A percentile compares a stretch with the other conserved stretches of the same genome.
Evolutionary conservation across 2,888 invertebrate species (phyloP).

Genomic region (Eretmocerus hayati): DNA sequence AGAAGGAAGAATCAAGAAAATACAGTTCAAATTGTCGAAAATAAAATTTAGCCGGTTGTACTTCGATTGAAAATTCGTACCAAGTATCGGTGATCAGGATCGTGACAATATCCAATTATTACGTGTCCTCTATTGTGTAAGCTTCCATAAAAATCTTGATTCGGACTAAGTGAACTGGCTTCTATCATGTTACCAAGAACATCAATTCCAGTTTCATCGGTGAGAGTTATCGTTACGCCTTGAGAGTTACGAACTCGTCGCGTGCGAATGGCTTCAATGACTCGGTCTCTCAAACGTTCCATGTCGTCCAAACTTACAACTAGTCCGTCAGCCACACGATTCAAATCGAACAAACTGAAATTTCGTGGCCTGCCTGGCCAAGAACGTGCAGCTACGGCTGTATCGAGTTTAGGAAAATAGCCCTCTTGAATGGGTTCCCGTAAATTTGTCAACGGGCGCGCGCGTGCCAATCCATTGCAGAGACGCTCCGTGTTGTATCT

Average conservation of each 20-base stretch:
- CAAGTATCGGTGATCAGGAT: slow-evolving; percentile 70
- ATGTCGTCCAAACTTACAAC: slow-evolving; percentile 60
- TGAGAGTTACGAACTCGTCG: slow-evolving; percentile 54
- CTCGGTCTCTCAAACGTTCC: slow-evolving; percentile 68
- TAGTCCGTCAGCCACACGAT: slow-evolving; percentile 62
- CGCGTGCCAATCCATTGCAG: slow-evolving; percentile 61
- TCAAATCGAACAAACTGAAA: slow-evolving; percentile 55
- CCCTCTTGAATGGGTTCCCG: slow-evolving; percentile 65
- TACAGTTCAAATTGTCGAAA: too few relatives aligned
- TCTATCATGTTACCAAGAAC: slow-evolving; percentile 74
- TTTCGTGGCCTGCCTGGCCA: slow-evolving; percentile 66
- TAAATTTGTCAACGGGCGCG: slow-evolving; percentile 59
- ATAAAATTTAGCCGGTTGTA: too few relatives aligned
- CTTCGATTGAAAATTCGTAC: too few relatives aligned
- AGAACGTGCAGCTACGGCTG: slow-evolving; percentile 64
- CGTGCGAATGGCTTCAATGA: slow-evolving; percentile 63
- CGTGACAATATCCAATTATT: slow-evolving; percentile 68
- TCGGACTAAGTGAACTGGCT: slow-evolving; percentile 58
- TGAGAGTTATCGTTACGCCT: slow-evolving; percentile 48
- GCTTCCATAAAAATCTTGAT: slow-evolving; percentile 67
- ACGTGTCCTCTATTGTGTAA: slow-evolving; percentile 78
- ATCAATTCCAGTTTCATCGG: slow-evolving; percentile 64
- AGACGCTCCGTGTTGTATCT: slow-evolving; percentile 67
- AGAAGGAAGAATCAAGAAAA: background rate
- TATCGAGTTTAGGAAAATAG: slow-evolving; percentile 79